These are phyloP conservation scores for Corydoras maculifer DNA, from an alignment of 2,113 vertebrate species.

Conservation along the genomic window DNA sequence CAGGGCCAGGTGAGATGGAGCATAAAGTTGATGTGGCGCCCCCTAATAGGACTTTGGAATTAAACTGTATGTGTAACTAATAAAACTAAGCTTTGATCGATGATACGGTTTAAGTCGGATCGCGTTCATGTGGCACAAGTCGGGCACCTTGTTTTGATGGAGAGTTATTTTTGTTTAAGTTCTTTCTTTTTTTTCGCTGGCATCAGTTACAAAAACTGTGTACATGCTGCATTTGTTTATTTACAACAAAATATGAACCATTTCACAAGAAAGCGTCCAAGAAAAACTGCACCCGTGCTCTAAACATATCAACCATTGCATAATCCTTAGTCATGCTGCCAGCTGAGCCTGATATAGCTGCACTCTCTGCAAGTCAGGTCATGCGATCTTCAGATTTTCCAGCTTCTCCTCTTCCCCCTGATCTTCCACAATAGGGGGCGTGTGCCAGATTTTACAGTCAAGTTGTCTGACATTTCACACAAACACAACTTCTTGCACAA, in stretches of 20 bases:
- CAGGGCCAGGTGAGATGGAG: no score
- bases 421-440: slow-evolving; percentile 3
- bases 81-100: no score
- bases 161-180: no score
- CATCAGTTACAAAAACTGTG: no score
- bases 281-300: not conserved
- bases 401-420: slow-evolving; percentile 3
- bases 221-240: not conserved
- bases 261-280: not conserved
- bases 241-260: slow-evolving; percentile 5
- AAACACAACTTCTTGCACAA: not conserved
- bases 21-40: no score
- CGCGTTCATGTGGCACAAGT: no score
- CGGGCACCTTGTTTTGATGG: no score
- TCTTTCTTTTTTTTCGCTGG: no score
- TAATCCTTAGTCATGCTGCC: not conserved
- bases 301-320: not conserved
- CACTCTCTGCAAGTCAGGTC: slow-evolving; percentile 4
- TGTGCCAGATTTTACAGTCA: not conserved
- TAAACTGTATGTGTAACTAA: no score
- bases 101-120: no score
- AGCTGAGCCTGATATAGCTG: not conserved
- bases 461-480: not conserved
- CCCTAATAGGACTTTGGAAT: no score
- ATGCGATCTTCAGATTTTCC: not conserved